phyloP scores from a whole-genome alignment of 2,113 vertebrate genomes.

The Aix galericulata region DNA sequence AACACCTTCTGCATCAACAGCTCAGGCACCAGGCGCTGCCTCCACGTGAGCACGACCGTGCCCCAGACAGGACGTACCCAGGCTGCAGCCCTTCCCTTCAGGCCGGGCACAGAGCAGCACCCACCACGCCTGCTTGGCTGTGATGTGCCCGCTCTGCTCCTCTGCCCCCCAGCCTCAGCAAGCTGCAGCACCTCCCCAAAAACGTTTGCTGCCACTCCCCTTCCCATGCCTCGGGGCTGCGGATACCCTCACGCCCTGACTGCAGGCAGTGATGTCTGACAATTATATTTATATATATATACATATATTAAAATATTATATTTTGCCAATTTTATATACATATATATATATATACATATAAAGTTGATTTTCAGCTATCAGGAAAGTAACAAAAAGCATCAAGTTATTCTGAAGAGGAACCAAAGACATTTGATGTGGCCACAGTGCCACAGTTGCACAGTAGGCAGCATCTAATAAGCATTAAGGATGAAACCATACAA shows the following conservation, averaged over 20 bases:
- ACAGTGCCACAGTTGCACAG: neutral
- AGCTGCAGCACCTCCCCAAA: neutral
- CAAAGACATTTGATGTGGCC: neutral
- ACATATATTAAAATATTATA: too few species aligned
- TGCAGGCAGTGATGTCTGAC: neutral
- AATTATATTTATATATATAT: neutral
- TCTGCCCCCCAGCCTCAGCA: neutral
- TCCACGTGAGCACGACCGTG: rapidly evolving
- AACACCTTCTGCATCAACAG: too few species aligned
- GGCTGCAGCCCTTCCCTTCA: neutral
- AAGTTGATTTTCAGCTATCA: neutral
- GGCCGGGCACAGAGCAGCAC: neutral
- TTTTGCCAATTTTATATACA: neutral
- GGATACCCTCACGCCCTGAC: neutral
- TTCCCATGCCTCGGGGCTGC: neutral
- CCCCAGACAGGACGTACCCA: neutral
- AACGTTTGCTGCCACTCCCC: neutral
- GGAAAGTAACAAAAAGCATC: neutral
- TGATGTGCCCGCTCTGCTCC: too few species aligned
- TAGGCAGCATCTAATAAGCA: neutral
- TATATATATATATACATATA: neutral
- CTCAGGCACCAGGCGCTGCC: neutral
- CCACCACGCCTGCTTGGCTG: rapidly evolving
- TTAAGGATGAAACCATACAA: neutral
- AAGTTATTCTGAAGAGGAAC: neutral